phyloP scores from a whole-genome alignment of 2,797 vertebrate species.

The Cercopithecus petaurista region DNA sequence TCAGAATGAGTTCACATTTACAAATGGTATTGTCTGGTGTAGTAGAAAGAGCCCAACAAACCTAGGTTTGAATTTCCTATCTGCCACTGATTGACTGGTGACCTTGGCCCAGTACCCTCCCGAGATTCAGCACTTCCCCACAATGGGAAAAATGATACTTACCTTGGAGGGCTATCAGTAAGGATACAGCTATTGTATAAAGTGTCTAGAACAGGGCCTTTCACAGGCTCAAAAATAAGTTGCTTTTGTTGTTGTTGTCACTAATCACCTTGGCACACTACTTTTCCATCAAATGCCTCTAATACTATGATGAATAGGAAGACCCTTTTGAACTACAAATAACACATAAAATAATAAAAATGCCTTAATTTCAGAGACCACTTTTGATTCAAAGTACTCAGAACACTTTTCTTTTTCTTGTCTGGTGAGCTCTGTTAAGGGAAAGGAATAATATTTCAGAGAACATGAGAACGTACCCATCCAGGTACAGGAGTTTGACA shows the following conservation, averaged over 20 bases:
- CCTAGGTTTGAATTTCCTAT: not conserved
- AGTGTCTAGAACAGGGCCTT: not conserved
- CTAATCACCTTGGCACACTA: not conserved
- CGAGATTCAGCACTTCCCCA: not conserved
- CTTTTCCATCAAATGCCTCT: not conserved
- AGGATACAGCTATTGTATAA: not conserved
- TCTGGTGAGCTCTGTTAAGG: not conserved
- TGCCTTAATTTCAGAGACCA: not conserved
- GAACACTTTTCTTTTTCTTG: not conserved
- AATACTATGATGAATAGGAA: not conserved
- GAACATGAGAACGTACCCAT: not conserved
- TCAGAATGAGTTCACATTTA: not conserved
- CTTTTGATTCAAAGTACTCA: not conserved
- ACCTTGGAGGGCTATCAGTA: not conserved
- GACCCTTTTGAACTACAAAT: not conserved
- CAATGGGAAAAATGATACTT: not conserved
- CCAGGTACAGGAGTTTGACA: fast-evolving
- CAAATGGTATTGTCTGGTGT: not conserved
- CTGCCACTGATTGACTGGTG: not conserved
- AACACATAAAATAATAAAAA: not conserved
- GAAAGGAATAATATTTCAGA: not conserved
- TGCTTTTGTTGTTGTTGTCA: not conserved
- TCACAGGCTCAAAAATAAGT: not conserved
- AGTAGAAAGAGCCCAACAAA: not conserved
- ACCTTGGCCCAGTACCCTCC: not conserved